Percentiles rank a stretch among this genome's conserved stretches.
Evolutionary conservation across 2,888 invertebrate species (phyloP).

Genomic region (Pemphredon lugubris): DNA sequence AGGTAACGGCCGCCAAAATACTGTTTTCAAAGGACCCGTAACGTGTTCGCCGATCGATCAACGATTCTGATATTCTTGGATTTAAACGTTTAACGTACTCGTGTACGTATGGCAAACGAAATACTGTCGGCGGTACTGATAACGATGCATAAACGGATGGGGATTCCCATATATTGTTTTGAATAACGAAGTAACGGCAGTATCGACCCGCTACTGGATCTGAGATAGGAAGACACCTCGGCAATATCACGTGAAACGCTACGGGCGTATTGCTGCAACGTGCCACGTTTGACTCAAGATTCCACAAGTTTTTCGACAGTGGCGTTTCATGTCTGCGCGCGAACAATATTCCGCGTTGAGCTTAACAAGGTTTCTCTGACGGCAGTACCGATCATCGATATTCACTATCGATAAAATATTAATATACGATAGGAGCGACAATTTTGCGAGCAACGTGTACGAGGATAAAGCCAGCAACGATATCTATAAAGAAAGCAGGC

Average conservation of each 20-base stretch:
- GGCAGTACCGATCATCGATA: not conserved
- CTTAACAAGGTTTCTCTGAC: not conserved
- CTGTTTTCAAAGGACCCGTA: too few species aligned
- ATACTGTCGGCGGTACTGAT: too few species aligned
- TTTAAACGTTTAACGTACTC: too few species aligned
- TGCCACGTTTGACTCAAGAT: not conserved
- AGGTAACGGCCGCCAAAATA: not conserved
- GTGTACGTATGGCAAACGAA: too few species aligned
- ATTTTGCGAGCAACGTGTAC: not conserved
- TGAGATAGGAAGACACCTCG: not conserved
- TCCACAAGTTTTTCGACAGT: not conserved
- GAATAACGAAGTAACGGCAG: slow-evolving; percentile 6
- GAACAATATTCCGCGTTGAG: not conserved
- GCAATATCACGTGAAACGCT: not conserved
- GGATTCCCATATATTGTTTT: slow-evolving; percentile 14
- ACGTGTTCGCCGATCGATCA: too few species aligned
- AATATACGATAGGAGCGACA: not conserved
- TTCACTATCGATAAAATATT: not conserved
- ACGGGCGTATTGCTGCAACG: not conserved
- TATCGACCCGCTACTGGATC: not conserved
- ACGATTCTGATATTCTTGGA: too few species aligned
- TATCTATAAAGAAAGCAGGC: slow-evolving; percentile 7
- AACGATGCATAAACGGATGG: not conserved
- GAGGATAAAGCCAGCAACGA: slow-evolving; percentile 20
- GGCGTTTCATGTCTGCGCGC: not conserved